Evolutionary conservation across 2,797 vertebrate species (phyloP), one percentile per base, ranked within the genome.

Genomic region (Loriculus beryllinus): DNA sequence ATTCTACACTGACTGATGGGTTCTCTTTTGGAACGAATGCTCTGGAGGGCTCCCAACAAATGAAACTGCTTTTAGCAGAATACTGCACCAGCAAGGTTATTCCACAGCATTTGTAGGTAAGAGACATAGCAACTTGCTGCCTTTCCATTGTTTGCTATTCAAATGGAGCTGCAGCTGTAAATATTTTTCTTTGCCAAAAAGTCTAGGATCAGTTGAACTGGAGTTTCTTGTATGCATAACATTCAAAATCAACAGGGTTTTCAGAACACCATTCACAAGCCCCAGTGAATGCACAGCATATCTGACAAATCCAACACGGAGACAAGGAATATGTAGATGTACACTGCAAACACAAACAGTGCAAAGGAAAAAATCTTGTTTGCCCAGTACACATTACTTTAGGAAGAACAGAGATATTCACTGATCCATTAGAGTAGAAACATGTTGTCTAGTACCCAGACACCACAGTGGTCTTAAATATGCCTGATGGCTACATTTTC

Each of bases 21-120:
- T 85, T 65, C 64, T 98, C 4, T 23, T 86, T 18, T 96, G 97
- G 94, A 96, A 98, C 0, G 98, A 95, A 3, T 97, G 97, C n/a
- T 98, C 99, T 0, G 99, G 98, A 4, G 99, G 99, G 1, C 98
- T 99, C 25, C 98, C 98, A 21, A 60, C 96, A 28, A 98, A 96
- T 59, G 98, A 99, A 97, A 99, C 98, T 31, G 99, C 99, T n/a
- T 99, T 99, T 54, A 98, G 99, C 28, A 98, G 97, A 95, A 97
- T 98, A 76, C 97, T 99, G 40, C 97, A 98, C 78, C 95, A 98
- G 25, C 98, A 98, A 42, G 99, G 98, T 63, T 99, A 99, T 96
- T 96, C 96, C 81, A 99, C 98, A 3, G 98, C 98, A 45, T 96
- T 99, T 56, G n/a, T 98, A 86, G 97, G 97, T 98, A 97, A 37